Base-by-base conservation (phyloP, 2,113 vertebrate species). In the Aleadryas rufinucha region DNA sequence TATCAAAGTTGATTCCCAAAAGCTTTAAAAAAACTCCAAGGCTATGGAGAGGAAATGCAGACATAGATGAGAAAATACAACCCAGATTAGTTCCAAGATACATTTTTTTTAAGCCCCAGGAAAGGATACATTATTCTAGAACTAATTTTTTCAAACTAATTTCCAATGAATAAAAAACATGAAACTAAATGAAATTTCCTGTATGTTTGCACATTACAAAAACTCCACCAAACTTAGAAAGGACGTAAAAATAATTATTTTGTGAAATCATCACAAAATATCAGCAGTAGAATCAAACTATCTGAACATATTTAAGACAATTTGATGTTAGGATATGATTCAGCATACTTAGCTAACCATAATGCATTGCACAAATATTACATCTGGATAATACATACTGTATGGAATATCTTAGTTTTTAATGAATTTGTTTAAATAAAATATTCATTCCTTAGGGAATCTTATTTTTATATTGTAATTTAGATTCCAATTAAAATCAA, bases 31-130 rank as follows among this genome's bases (percentile, higher is more conserved):
- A 53, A 6, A 0, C 1, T 7, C 23, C 23, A 47, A 68, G 49
- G 8, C 3, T 52, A 16, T 30, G 30, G n/a, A 56, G 31, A 85
- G 8, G 30, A 93, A 80, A 84, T 47, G 37, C 9, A 74, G 22
- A 63, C 13, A 45, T 3, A 63, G 21, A 68, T 31, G 10, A 89
- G 19, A 87, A 71, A 76, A 74, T 39, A 13, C 5, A 79, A 59
- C 16, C 2, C 11, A 37, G 20, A 68, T 59, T 54, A 59, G 3
- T 39, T 49, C 10, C 0, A 0, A n/a, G 4, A 47, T 45, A 5
- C 2, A 13, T 4, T 4, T 61, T 52, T 78, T 45, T 65, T 31
- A 72, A 44, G 26, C 13, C 33, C 3, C 23, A 39, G 35, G 50
- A 84, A 92, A 56, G 61, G 6, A 64, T 12, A 18, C 5, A 30